Base-by-base conservation (phyloP, 2,113 vertebrate species). In the Dasyornis broadbenti region DNA sequence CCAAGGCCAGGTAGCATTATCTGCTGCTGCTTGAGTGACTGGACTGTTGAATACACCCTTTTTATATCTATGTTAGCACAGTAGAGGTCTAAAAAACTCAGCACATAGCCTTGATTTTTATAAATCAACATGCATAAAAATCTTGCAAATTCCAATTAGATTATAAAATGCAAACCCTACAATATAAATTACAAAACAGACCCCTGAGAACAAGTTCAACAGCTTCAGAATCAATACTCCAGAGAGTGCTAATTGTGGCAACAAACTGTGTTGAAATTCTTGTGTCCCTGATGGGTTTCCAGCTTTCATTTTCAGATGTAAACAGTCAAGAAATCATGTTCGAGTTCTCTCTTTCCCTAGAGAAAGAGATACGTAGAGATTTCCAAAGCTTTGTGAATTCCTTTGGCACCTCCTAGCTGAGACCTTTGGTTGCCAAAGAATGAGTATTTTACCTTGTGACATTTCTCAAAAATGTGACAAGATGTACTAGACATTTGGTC, bases 361-460 rank as follows among this genome's bases (percentile, higher is more conserved):
- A 88, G 90, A 63, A 88, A 70, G 35, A 26, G 80, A 70, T 88
- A 73, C 0, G 0, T 10, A 93, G 24, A 88, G 35, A 49, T 95
- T 87, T 94, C 95, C 85, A 91, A 91, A 93, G 54, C 54, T 82
- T 35, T 66, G 50, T 79, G 53, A 91, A 95, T 94, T 95, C 87
- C 79, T 93, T 88, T 84, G 82, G 88, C 92, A 92, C 85, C 52
- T 91, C 75, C 60, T 86, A 80, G 86, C 8, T 80, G 79, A 93
- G 42, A 73, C 54, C 6, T 82, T 27, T 28, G 27, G 27, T 77
- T 93, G 94, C 94, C 91, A 95, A 94, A 95, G 79, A 88, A 88
- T 85, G 88, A 94, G 69, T 69, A 80, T 93, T 91, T 88, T 86
- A 95, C 90, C 85, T 91, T 76, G 59, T 78, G 85, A 64, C 66